Evolutionary conservation across 2,113 vertebrate species (phyloP).

Genomic region (Albula glossodonta): DNA sequence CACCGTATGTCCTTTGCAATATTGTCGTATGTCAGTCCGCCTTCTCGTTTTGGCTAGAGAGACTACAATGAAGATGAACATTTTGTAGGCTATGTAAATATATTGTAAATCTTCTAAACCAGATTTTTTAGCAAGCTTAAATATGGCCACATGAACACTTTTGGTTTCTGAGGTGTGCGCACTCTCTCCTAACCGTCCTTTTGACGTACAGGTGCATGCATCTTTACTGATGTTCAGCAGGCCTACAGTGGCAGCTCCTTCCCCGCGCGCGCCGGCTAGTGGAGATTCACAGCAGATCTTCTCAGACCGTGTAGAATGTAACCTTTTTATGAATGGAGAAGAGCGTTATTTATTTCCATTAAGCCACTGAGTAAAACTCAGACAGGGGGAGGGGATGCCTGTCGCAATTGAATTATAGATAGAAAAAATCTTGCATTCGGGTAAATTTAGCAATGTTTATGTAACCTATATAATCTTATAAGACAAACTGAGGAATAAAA

Average conservation of each 20-base stretch:
- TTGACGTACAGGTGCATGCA: too few species aligned
- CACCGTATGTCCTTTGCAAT: not conserved
- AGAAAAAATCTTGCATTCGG: not conserved
- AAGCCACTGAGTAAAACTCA: not conserved
- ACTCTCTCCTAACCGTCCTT: too few species aligned
- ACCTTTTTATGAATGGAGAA: slow-evolving; percentile 20
- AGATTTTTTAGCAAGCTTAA: not conserved
- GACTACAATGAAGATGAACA: too few species aligned
- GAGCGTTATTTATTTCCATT: not conserved
- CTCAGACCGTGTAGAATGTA: not conserved
- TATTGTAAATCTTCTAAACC: not conserved
- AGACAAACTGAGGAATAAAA: too few species aligned
- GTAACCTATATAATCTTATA: too few species aligned
- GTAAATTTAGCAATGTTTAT: too few species aligned
- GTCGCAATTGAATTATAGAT: not conserved
- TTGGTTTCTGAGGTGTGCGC: too few species aligned
- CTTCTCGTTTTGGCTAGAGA: too few species aligned
- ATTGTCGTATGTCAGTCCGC: not conserved
- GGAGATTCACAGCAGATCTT: not conserved
- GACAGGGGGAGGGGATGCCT: not conserved
- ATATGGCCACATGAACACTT: too few species aligned
- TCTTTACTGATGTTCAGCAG: too few species aligned
- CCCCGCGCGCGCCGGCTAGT: not conserved
- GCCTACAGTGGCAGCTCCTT: too few species aligned
- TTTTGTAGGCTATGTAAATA: too few species aligned